These are phyloP conservation scores for Asbolus verrucosus DNA, from an alignment of 1,140 invertebrate genomes.

Conservation along the genomic window DNA sequence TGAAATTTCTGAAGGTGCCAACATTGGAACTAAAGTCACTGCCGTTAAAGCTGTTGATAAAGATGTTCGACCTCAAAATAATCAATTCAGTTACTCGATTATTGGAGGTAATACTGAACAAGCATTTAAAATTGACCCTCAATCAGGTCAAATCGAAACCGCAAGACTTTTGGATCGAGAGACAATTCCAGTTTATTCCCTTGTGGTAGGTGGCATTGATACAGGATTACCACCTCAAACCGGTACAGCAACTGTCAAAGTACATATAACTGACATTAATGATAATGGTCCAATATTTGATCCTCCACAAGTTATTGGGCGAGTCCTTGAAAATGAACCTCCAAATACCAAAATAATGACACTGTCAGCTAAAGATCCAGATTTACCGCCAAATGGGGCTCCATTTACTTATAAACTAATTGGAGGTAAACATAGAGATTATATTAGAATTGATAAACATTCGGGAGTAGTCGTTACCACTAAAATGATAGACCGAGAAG, in stretches of 20 bases:
- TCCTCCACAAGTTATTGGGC: conserved; percentile 75
- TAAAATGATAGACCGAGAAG: conserved; percentile 84
- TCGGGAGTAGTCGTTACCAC: conserved; percentile 85
- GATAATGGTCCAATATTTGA: conserved; percentile 93
- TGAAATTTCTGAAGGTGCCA: conserved; percentile 81
- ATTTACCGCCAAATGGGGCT: conserved; percentile 91
- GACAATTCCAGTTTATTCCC: conserved; percentile 77
- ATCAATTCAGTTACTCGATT: conserved; percentile 93
- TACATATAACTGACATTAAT: conserved; percentile 87
- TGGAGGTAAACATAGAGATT: conserved; percentile 81
- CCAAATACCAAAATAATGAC: conserved; percentile 86
- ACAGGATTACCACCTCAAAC: conserved; percentile 88
- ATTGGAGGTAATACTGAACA: conserved; percentile 85
- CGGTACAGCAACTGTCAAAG: conserved; percentile 84
- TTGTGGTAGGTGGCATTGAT: conserved; percentile 92
- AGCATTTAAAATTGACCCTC: conserved; percentile 90
- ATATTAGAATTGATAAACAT: conserved; percentile 81
- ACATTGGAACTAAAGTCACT: conserved; percentile 78
- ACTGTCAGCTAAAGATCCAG: conserved; percentile 86
- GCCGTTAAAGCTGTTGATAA: conserved; percentile 90
- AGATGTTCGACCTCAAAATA: conserved; percentile 91
- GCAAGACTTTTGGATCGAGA: conserved; percentile 85
- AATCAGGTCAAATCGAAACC: conserved; percentile 85
- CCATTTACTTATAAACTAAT: conserved; percentile 88
- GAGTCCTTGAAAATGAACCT: conserved; percentile 90